A percentile compares a stretch with the other conserved stretches of the same genome.
phyloP scores from a whole-genome alignment of 1,140 invertebrate genomes.

The Onthophagus taurus region DNA sequence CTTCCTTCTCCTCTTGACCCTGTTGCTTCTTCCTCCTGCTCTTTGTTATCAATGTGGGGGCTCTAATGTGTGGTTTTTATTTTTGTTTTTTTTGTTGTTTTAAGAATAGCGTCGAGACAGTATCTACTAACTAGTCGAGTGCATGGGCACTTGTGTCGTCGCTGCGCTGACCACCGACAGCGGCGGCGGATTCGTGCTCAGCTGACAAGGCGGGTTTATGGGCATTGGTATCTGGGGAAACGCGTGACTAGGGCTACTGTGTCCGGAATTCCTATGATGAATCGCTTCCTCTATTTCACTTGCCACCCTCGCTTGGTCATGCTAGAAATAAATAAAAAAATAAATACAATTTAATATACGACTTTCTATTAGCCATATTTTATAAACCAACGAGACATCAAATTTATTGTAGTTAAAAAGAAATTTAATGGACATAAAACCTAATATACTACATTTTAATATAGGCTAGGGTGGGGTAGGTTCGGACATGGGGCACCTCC shows the following conservation, averaged over 20 bases:
- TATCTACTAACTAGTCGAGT: conserved; percentile 38
- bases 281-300: conserved; percentile 63
- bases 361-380: no score
- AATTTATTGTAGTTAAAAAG: no score
- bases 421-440: no score
- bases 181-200: conserved; percentile 7
- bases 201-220: conserved; percentile 12
- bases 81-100: conserved; percentile 10
- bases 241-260: conserved; percentile 17
- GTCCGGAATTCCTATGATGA: conserved; percentile 28
- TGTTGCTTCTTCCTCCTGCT: no score
- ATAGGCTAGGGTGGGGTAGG: no score
- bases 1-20: no score
- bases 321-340: conserved; percentile 27
- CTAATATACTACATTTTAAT: no score
- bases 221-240: conserved; percentile 14
- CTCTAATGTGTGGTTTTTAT: conserved; percentile 12
- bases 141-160: conserved; percentile 35
- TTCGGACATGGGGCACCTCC: no score
- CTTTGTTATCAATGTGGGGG: no score
- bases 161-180: conserved; percentile 12
- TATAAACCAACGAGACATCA: no score
- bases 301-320: conserved; percentile 56
- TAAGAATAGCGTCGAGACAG: conserved; percentile 16
- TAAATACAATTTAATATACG: no score